phyloP scores from a whole-genome alignment of 1,140 invertebrate genomes.

The Drosophila navojoa region DNA sequence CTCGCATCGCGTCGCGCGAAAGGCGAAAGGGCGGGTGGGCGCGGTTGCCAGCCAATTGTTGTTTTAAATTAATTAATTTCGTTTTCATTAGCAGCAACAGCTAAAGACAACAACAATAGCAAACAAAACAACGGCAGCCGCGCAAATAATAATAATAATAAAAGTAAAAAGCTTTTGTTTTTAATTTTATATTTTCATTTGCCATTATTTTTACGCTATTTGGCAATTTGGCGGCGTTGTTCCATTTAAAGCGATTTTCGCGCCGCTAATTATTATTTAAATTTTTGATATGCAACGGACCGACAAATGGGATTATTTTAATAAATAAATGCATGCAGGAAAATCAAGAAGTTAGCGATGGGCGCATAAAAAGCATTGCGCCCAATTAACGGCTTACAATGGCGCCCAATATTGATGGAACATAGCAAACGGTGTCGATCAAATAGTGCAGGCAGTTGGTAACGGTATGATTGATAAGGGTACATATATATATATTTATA shows the following conservation, averaged over 20 bases:
- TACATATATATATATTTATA: no score
- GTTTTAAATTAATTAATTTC: slow-evolving; percentile 81
- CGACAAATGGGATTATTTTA: slow-evolving; percentile 77
- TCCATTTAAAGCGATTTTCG: slow-evolving; percentile 73
- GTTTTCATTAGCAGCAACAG: slow-evolving; percentile 70
- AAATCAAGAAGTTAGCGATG: slow-evolving; percentile 70
- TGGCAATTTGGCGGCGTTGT: slow-evolving; percentile 67
- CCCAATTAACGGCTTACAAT: slow-evolving; percentile 49
- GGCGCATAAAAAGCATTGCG: slow-evolving; percentile 24
- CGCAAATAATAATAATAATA: slow-evolving; percentile 15
- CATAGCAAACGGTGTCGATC: background rate
- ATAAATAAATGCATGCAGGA: slow-evolving; percentile 73
- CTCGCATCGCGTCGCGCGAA: slow-evolving; percentile 19
- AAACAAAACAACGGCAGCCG: slow-evolving; percentile 10
- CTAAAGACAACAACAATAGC: slow-evolving; percentile 21
- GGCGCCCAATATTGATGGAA: slow-evolving; percentile 4
- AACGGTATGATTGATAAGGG: background rate
- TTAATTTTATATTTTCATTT: slow-evolving; percentile 72
- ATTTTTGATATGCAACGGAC: slow-evolving; percentile 62
- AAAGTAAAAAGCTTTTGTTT: slow-evolving; percentile 51
- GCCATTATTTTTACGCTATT: slow-evolving; percentile 69
- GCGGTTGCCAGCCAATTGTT: slow-evolving; percentile 60
- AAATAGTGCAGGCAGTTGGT: background rate
- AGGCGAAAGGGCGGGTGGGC: slow-evolving; percentile 8
- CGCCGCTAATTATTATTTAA: slow-evolving; percentile 80